Evolutionary conservation across 2,888 invertebrate species (phyloP), one percentile per base, ranked within the genome.

Genomic region (Drosophila cognata): DNA sequence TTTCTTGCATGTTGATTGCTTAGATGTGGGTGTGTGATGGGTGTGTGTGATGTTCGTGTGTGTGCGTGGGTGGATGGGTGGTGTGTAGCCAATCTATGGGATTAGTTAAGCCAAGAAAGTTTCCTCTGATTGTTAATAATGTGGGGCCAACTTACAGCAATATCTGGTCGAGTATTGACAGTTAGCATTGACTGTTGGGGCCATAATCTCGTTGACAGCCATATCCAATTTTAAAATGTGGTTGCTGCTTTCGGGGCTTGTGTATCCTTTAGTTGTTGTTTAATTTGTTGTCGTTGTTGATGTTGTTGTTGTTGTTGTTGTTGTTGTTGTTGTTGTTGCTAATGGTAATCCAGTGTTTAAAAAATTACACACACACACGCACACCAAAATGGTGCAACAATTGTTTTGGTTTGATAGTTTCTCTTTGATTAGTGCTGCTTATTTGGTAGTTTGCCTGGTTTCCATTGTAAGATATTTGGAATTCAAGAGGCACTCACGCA

Each of bases 161-260:
- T 93, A 93, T 88, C 93, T 88, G 52, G 93, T 93, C 62, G 93
- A 93, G 80, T 93, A 93, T 85, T 93, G 93, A 77, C 93, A 93
- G 86, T 93, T 93, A 52, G 92, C 91, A 82, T 91, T 92, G 84
- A 92, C 91, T 77, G 87, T 91, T 73, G 92, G 92, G 79, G 91
- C 91, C 92, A 92, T 88, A 74, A 92, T 91, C 81, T 92, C 91
- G 81, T 89, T 92, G 90, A 85, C 92, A 78, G 92, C 90, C 87
- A 92, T 92, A 84, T 92, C 91, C 81, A 84, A 76, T 61, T 70
- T 55, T 52, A 38, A 43, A 57, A 8, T 48, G 55, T 70, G 65
- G 29, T 63, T 61, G 50, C 63, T 55, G 52, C 21, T 29, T n/a
- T 55, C 55, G 50, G 67, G 38, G 31, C 18, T 53, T 21, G n/a